Evolutionary conservation across 2,888 invertebrate genomes (phyloP).

Genomic region (Xylophagus ater): DNA sequence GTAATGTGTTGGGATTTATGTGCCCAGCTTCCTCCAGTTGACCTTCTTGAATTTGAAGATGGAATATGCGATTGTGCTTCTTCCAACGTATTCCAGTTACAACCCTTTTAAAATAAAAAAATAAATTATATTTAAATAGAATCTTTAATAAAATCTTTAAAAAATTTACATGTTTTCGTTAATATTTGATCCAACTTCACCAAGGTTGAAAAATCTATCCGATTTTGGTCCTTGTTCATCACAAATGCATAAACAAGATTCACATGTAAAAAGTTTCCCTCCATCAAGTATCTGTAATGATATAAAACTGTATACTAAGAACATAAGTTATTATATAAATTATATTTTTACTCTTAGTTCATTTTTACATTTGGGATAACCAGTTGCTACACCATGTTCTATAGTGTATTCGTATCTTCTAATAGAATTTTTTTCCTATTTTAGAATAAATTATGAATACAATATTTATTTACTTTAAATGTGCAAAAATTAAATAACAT

Average conservation of each 20-base stretch:
- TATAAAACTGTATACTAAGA: slow-evolving; percentile 51
- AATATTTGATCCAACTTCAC: slow-evolving; percentile 48
- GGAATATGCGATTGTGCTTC: slow-evolving; percentile 66
- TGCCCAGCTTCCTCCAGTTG: slow-evolving; percentile 52
- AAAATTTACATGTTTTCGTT: slow-evolving; percentile 57
- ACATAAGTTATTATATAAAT: slow-evolving; percentile 64
- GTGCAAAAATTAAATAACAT: too few species aligned
- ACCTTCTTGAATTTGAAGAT: slow-evolving; percentile 74
- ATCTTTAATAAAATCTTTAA: too few species aligned
- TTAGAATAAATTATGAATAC: too few species aligned
- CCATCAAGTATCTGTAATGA: slow-evolving; percentile 60
- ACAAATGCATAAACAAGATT: slow-evolving; percentile 76
- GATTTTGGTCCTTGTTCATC: slow-evolving; percentile 67
- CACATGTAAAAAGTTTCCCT: slow-evolving; percentile 45
- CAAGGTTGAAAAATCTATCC: slow-evolving; percentile 72
- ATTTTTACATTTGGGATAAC: too few species aligned
- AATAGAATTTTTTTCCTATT: too few species aligned
- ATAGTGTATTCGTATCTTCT: too few species aligned
- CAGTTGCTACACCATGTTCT: too few species aligned
- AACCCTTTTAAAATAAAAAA: slow-evolving; percentile 52
- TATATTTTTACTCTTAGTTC: slow-evolving; percentile 27
- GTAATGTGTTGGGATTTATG: slow-evolving; percentile 47
- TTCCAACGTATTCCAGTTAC: slow-evolving; percentile 66
- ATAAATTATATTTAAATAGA: too few species aligned
- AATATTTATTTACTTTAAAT: neutral